Percentiles rank a stretch among this genome's conserved stretches.
Conservation (phyloP, 2,888 invertebrate species). For the Eupithecia abbreviata region DNA sequence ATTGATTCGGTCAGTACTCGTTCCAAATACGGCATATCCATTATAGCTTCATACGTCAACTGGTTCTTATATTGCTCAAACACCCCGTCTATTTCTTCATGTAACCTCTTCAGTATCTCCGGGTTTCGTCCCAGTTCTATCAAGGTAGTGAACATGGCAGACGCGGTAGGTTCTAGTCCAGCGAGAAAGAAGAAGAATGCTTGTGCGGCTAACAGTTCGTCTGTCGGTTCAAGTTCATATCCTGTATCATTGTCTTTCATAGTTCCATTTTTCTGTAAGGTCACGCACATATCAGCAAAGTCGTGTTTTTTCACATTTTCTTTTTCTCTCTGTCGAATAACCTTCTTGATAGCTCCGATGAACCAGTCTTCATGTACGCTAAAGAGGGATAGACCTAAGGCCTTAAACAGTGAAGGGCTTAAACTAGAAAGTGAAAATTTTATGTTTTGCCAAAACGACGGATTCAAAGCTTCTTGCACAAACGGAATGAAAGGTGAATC, state of each 20-base stretch:
- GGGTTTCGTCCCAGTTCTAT: slow-evolving; percentile 64
- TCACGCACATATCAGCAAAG: slow-evolving; percentile 65
- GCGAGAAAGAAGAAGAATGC: slow-evolving; percentile 70
- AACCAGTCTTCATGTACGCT: slow-evolving; percentile 60
- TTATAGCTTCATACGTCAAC: slow-evolving; percentile 36
- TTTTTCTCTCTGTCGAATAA: slow-evolving; percentile 57
- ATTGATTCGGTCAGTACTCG: slow-evolving; percentile 55
- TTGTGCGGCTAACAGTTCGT: slow-evolving; percentile 65
- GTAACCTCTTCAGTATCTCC: slow-evolving; percentile 57
- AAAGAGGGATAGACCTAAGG: slow-evolving; percentile 57
- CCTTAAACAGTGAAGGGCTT: slow-evolving; percentile 45
- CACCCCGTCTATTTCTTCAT: slow-evolving; percentile 63
- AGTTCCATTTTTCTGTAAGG: slow-evolving; percentile 59
- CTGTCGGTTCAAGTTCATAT: slow-evolving; percentile 61
- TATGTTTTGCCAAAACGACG: slow-evolving; percentile 47
- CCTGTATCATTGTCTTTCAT: slow-evolving; percentile 58
- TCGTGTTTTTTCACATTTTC: slow-evolving; percentile 61
- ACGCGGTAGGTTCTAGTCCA: slow-evolving; percentile 69
- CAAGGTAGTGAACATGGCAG: slow-evolving; percentile 57
- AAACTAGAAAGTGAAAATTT: slow-evolving; percentile 49
- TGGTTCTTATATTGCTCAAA: slow-evolving; percentile 35
- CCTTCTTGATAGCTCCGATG: slow-evolving; percentile 61
- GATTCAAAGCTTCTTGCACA: slow-evolving; percentile 46
- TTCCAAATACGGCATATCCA: slow-evolving; percentile 39
- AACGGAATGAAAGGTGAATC: slow-evolving; percentile 63